These are phyloP conservation scores for cat (Felis catus) DNA, from an alignment of 2,113 vertebrate genomes.

Conservation along the genomic window F.catus_Fca126_mat1.0 CM031418.1:136705001-136705500, in stretches of 20 bases:
- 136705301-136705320: background rate
- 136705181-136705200: background rate
- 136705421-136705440: rapidly evolving
- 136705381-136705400: too few relatives aligned
- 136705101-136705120: background rate
- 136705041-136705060: background rate
- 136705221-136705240: too few relatives aligned
- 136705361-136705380: background rate
- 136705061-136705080: background rate
- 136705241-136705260: too few relatives aligned
- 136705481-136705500: background rate
- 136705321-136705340: background rate
- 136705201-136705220: too few relatives aligned
- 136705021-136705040: background rate
- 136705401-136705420: background rate
- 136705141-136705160: background rate
- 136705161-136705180: background rate
- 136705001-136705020: background rate
- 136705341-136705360: background rate
- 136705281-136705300: background rate
- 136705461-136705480: background rate
- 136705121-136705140: background rate
- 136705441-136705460: too few relatives aligned
- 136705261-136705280: background rate
- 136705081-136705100: background rate